Evolutionary conservation across 1,140 invertebrate genomes (phyloP).

Genomic region (Microvelia longipes): DNA sequence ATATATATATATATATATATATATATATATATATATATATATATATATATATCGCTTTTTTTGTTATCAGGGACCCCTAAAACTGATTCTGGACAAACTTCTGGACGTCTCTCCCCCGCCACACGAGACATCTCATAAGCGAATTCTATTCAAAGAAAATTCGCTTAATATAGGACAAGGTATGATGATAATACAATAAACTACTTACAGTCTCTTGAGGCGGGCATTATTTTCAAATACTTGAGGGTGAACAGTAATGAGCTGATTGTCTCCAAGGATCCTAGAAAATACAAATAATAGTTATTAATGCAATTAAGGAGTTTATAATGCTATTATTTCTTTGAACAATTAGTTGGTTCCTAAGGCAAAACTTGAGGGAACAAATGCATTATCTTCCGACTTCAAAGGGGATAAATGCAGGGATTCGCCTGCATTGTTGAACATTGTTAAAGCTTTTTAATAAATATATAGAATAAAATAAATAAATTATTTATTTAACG

Average conservation of each 20-base stretch:
- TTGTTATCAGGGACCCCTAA: background rate
- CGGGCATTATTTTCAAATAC: slow-evolving; percentile 35
- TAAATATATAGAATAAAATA: background rate
- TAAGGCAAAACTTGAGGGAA: too few species aligned
- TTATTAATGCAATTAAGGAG: background rate
- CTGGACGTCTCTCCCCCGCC: too few species aligned
- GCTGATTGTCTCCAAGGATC: slow-evolving; percentile 39
- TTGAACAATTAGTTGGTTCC: too few species aligned
- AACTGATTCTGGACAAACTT: background rate
- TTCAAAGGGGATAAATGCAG: background rate
- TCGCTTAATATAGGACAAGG: too few species aligned
- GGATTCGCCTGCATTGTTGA: background rate
- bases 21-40: slow-evolving; percentile 1
- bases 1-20: background rate
- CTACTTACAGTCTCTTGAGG: slow-evolving; percentile 37
- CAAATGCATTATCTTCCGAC: background rate
- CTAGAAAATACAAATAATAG: slow-evolving; percentile 32
- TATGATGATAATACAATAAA: too few species aligned
- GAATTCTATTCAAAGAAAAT: too few species aligned
- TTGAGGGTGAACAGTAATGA: slow-evolving; percentile 36
- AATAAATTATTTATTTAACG: background rate
- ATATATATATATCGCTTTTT: background rate
- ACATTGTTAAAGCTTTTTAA: too few species aligned
- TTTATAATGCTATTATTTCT: too few species aligned
- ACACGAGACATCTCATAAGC: too few species aligned